These are phyloP conservation scores for Syrmaticus mikado DNA, from an alignment of 2,113 vertebrate species.

Conservation along the genomic window DNA sequence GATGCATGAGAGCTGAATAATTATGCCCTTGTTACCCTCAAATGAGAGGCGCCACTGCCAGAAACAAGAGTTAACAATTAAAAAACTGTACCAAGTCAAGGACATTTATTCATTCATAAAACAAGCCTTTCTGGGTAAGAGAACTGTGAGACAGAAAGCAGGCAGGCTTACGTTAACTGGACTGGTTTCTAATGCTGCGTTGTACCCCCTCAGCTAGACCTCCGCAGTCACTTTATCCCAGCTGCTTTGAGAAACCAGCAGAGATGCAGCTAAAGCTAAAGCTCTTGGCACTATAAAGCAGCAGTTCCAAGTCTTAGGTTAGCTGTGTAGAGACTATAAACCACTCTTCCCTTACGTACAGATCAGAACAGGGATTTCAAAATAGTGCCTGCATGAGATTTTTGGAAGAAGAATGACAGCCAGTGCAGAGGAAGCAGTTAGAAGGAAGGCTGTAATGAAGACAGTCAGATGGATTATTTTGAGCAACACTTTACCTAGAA, in stretches of 20 bases:
- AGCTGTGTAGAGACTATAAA: not conserved
- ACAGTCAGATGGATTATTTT: not conserved
- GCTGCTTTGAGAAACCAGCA: not conserved
- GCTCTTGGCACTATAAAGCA: not conserved
- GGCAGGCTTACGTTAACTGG: not conserved
- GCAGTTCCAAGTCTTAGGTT: not conserved
- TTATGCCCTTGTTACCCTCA: conserved; percentile 46
- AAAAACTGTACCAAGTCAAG: conserved; percentile 34
- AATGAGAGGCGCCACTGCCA: conserved; percentile 31
- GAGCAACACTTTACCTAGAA: not conserved
- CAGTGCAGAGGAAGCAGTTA: not conserved
- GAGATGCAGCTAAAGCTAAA: not conserved
- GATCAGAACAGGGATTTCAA: not conserved
- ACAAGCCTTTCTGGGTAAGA: conserved; percentile 16
- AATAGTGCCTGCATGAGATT: not conserved
- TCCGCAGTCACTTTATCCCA: not conserved
- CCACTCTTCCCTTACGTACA: not conserved
- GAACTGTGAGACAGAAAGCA: not conserved
- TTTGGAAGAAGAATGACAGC: not conserved
- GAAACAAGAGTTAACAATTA: conserved; percentile 7
- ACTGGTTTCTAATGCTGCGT: not conserved
- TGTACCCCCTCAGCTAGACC: not conserved
- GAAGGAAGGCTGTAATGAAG: not conserved
- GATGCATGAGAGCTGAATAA: conserved; percentile 42
- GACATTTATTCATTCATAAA: conserved; percentile 55